phyloP scores from a whole-genome alignment of 2,888 invertebrate genomes.

The Melieria picta region DNA sequence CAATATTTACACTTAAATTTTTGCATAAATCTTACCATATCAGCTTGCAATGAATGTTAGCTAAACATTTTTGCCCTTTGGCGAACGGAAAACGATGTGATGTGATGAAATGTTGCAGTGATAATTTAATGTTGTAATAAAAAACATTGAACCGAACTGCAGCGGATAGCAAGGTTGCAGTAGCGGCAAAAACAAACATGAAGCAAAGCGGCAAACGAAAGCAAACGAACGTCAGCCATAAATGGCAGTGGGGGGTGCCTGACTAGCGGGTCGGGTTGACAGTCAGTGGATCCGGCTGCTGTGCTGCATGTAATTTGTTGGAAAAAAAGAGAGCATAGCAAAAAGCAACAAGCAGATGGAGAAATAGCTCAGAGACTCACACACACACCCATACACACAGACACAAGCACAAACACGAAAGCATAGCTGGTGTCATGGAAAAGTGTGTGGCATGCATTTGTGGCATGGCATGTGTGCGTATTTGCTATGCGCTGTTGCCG shows the following conservation, averaged over 20 bases:
- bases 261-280: no score
- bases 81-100: neutral
- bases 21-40: neutral
- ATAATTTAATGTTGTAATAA: slow-evolving; percentile 31
- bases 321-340: neutral
- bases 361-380: neutral
- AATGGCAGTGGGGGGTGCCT: no score
- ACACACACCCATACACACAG: neutral
- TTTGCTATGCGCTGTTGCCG: no score
- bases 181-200: neutral
- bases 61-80: neutral
- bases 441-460: no score
- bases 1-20: no score
- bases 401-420: neutral
- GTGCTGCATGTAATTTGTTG: no score
- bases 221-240: neutral
- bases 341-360: neutral
- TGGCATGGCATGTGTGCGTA: neutral
- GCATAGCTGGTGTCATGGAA: no score
- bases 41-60: neutral
- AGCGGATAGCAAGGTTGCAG: neutral
- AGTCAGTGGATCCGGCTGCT: no score
- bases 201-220: neutral
- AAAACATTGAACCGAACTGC: slow-evolving; percentile 17
- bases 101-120: slow-evolving; percentile 26